Evolutionary conservation across 2,888 invertebrate genomes (phyloP).

Genomic region (Oligia strigilis): DNA sequence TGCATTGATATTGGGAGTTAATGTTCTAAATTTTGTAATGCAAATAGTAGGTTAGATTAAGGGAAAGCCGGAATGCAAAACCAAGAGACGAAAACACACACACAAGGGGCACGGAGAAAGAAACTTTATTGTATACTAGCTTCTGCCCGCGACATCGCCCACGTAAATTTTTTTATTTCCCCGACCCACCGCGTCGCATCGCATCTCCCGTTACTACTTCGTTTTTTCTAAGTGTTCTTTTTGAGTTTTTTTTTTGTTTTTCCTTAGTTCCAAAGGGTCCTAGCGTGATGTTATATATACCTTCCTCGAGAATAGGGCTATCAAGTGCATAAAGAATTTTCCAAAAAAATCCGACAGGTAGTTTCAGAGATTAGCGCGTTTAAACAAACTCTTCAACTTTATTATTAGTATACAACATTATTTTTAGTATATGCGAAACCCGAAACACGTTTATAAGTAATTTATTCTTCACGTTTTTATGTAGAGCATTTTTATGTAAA

Average conservation of each 20-base stretch:
- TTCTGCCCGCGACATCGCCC: not conserved
- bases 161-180: not conserved
- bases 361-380: not conserved
- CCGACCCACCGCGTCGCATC: not conserved
- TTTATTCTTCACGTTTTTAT: too few species aligned
- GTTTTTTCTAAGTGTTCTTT: not conserved
- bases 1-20: slow-evolving; percentile 21
- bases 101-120: not conserved
- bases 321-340: not conserved
- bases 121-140: not conserved
- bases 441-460: too few species aligned
- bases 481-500: too few species aligned
- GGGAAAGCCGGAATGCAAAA: not conserved
- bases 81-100: too few species aligned
- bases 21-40: slow-evolving; percentile 9
- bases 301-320: not conserved
- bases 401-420: not conserved
- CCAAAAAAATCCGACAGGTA: not conserved
- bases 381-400: not conserved
- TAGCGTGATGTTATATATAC: not conserved
- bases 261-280: not conserved
- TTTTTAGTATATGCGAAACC: too few species aligned
- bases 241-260: not conserved
- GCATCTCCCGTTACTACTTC: not conserved
- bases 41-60: not conserved